These are phyloP conservation scores for Phyllotreta striolata DNA, from an alignment of 2,888 invertebrate genomes.

Conservation along the genomic window DNA sequence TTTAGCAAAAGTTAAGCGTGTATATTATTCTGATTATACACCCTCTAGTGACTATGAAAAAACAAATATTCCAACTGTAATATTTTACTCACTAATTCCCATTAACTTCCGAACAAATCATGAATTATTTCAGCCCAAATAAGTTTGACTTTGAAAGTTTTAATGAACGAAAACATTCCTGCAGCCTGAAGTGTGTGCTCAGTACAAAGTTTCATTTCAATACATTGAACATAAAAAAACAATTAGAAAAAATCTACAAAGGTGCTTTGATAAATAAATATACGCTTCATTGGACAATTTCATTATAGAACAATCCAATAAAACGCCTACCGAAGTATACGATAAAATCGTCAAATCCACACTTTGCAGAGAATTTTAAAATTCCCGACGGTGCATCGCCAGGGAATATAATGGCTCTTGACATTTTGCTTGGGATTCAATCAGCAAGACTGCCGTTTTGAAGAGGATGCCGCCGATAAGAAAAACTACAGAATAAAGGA, in stretches of 20 bases:
- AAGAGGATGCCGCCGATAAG: background rate
- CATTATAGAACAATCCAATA: too few relatives aligned
- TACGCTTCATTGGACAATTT: too few relatives aligned
- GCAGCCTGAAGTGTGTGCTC: background rate
- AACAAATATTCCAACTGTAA: too few relatives aligned
- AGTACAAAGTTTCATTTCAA: too few relatives aligned
- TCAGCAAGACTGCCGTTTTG: background rate
- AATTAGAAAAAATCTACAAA: too few relatives aligned
- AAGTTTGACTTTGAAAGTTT: conserved; percentile 8
- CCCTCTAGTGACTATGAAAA: too few relatives aligned
- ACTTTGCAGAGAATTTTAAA: background rate
- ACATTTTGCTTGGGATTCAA: background rate
- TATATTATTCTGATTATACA: too few relatives aligned
- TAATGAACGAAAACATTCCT: conserved; percentile 4
- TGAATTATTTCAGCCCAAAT: conserved; percentile 1
- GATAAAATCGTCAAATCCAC: too few relatives aligned
- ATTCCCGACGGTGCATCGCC: background rate
- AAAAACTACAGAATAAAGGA: background rate
- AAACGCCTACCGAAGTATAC: too few relatives aligned
- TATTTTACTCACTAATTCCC: background rate
- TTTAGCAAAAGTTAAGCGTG: background rate
- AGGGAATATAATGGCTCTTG: conserved; percentile 2
- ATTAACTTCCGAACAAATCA: background rate
- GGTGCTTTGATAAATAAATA: too few relatives aligned
- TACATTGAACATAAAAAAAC: too few relatives aligned